These are phyloP conservation scores for Diplolepis rosae DNA, from an alignment of 2,888 invertebrate species.

Conservation along the genomic window DNA sequence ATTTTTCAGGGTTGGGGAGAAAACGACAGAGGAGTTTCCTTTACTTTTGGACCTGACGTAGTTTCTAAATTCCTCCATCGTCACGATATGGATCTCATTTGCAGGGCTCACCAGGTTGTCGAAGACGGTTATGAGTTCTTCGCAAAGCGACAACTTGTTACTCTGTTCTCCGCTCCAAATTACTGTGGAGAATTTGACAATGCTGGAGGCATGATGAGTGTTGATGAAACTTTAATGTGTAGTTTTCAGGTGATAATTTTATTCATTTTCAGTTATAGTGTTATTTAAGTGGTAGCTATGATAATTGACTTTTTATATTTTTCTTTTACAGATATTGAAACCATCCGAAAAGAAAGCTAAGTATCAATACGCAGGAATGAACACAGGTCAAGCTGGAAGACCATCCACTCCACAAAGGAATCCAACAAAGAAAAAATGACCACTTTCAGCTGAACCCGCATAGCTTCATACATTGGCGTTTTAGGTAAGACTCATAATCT, in stretches of 20 bases:
- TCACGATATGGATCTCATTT: conserved; percentile 97
- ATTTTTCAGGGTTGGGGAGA: conserved; percentile 89
- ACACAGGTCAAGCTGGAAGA: conserved; percentile 79
- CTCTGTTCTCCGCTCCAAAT: conserved; percentile 98
- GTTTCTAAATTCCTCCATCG: conserved; percentile 96
- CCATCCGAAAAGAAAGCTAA: conserved; percentile 99
- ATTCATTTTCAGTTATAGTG: background rate
- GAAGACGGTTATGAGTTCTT: conserved; percentile 99
- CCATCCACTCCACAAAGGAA: conserved; percentile 90
- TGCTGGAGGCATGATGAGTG: conserved; percentile 99
- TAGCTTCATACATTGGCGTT: conserved; percentile 69
- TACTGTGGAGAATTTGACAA: conserved; percentile 99
- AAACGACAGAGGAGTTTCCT: conserved; percentile 98
- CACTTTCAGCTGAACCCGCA: conserved; percentile 66
- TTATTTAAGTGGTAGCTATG: background rate
- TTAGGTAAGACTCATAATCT: conserved; percentile 49
- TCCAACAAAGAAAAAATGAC: conserved; percentile 80
- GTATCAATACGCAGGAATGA: conserved; percentile 95
- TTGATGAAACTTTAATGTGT: conserved; percentile 99
- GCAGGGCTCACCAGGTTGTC: conserved; percentile 96
- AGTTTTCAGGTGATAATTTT: conserved; percentile 90
- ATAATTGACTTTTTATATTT: background rate
- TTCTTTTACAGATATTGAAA: conserved; percentile 88
- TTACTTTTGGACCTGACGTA: conserved; percentile 98
- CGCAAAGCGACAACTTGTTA: conserved; percentile 97